Evolutionary conservation across 2,888 invertebrate genomes (phyloP).

Genomic region (Acleris cristana): DNA sequence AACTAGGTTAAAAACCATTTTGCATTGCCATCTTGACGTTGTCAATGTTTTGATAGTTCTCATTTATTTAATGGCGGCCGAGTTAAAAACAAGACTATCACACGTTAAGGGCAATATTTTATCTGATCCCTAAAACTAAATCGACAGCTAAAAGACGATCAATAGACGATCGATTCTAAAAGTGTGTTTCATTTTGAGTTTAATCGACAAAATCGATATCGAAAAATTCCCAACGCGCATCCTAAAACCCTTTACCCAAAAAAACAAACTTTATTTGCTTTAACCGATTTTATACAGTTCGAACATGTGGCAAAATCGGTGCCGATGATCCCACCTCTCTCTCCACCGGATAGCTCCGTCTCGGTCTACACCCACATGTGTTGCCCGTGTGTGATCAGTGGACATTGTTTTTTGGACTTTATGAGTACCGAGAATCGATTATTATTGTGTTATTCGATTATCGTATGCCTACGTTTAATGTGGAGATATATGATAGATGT

Average conservation of each 20-base stretch:
- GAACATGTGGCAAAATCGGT: conserved; percentile 74
- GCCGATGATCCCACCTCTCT: conserved; percentile 51
- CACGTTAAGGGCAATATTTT: no score
- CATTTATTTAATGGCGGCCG: no score
- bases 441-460: conserved; percentile 36
- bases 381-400: conserved; percentile 69
- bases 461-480: conserved; percentile 5
- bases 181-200: no score
- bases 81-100: no score
- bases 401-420: conserved; percentile 64
- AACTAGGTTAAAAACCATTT: no score
- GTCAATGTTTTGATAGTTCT: no score
- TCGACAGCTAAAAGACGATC: no score
- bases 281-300: conserved; percentile 55
- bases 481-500: conserved; percentile 18
- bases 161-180: no score
- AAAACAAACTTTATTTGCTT: conserved; percentile 14
- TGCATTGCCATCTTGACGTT: no score
- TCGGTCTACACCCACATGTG: conserved; percentile 64
- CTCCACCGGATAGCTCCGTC: conserved; percentile 53
- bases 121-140: no score
- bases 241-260: conserved; percentile 15
- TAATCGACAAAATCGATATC: no score
- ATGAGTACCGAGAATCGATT: conserved; percentile 50
- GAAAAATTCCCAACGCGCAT: not conserved